These are phyloP conservation scores for Resseliella maxima DNA, from an alignment of 2,888 invertebrate genomes.

Conservation along the genomic window DNA sequence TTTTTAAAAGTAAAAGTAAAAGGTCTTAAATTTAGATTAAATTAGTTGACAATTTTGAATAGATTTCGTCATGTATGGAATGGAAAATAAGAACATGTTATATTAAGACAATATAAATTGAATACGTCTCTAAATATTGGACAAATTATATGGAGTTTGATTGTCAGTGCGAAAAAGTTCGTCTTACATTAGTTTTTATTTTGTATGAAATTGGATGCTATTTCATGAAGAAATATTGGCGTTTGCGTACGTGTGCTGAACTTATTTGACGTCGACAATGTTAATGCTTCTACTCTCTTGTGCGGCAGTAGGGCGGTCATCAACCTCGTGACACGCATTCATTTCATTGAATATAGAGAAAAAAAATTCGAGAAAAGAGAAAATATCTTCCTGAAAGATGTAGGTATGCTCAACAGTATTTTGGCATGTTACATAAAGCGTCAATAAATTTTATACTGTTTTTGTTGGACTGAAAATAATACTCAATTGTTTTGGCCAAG, in stretches of 20 bases:
- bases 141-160: too few relatives aligned
- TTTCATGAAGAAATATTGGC: constrained; percentile 44
- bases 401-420: not conserved
- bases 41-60: too few relatives aligned
- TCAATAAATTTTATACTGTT: not conserved
- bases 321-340: constrained; percentile 49
- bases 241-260: constrained; percentile 10
- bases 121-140: too few relatives aligned
- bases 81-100: too few relatives aligned
- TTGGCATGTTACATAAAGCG: not conserved
- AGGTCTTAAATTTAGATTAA: too few relatives aligned
- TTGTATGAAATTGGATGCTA: constrained; percentile 5
- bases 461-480: not conserved
- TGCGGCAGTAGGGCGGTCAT: constrained; percentile 48
- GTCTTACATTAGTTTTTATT: too few relatives aligned
- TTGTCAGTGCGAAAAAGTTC: too few relatives aligned
- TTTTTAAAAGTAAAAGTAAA: too few relatives aligned
- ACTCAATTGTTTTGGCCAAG: not conserved
- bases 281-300: constrained; percentile 1
- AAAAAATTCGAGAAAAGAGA: constrained; percentile 14
- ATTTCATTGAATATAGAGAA: not conserved
- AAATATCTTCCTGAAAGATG: not conserved
- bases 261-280: constrained; percentile 25
- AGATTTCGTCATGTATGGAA: too few relatives aligned
- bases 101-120: too few relatives aligned